A percentile compares a stretch with the other conserved stretches of the same genome.
Conservation (phyloP, 1,140 invertebrate species). For the Muscidifurax raptorellus region DNA sequence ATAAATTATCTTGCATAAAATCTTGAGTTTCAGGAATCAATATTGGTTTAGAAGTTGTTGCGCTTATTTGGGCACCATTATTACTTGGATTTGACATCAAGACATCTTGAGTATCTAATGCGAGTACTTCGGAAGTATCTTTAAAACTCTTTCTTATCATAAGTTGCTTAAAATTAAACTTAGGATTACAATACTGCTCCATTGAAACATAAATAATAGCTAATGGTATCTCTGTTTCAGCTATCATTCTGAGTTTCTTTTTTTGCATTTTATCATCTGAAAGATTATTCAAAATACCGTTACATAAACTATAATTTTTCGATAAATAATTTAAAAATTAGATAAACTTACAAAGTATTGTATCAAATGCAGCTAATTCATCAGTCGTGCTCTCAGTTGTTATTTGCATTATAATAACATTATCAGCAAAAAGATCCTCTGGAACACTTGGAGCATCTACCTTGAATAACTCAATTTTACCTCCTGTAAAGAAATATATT, state of each 20-base stretch:
- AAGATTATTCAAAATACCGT: slow-evolving; percentile 12
- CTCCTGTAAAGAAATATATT: slow-evolving; percentile 26
- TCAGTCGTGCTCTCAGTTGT: neutral
- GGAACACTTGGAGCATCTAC: slow-evolving; percentile 12
- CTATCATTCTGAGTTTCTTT: slow-evolving; percentile 33
- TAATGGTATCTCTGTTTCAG: slow-evolving; percentile 45
- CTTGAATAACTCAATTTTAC: slow-evolving; percentile 11
- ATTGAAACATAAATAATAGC: slow-evolving; percentile 33
- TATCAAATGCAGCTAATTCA: slow-evolving; percentile 16
- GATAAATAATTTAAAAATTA: neutral
- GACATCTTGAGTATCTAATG: slow-evolving; percentile 45
- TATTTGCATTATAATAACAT: slow-evolving; percentile 46
- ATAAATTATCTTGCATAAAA: neutral
- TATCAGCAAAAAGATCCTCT: slow-evolving; percentile 8
- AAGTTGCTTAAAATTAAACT: slow-evolving; percentile 44
- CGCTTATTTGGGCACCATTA: neutral
- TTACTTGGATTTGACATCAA: neutral
- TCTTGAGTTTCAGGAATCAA: slow-evolving; percentile 37
- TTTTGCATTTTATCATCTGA: slow-evolving; percentile 41
- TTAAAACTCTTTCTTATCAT: slow-evolving; percentile 35
- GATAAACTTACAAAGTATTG: slow-evolving; percentile 18
- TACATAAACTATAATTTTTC: neutral
- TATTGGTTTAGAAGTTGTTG: neutral
- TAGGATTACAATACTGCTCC: slow-evolving; percentile 43
- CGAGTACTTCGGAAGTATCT: slow-evolving; percentile 43